Base-by-base conservation (phyloP, 2,113 vertebrate genomes). In the Myrmecobius fasciatus region DNA sequence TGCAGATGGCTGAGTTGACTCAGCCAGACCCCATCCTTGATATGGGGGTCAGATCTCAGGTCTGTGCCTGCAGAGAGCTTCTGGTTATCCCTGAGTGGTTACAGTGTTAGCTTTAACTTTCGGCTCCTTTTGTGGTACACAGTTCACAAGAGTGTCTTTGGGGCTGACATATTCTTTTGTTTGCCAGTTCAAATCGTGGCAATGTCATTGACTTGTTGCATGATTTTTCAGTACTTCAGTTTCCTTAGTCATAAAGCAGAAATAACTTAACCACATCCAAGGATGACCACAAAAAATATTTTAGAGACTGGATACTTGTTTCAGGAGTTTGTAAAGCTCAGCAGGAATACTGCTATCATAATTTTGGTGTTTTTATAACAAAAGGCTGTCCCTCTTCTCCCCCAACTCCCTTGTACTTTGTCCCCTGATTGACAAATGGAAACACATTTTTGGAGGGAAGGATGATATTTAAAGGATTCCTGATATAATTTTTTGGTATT, bases 221-320 rank as follows among this genome's bases (percentile, higher is more conserved):
- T 0, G 1, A 4, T 60, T 3, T 0, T 25, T 26, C 11, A 6
- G 0, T 91, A 47, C 49, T 25, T 90, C 26, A 0, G 88, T 88
- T 94, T 92, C 88, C 53, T 92, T 17, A 91, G 90, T 67, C 92
- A 48, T 92, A 43, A 91, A 48, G 46, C 92, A 8, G 54, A 56
- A 90, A 91, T 43, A 48, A 11, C 92, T 28, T 89, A 83, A 83
- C 43, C 20, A 83, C 7, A 83, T 90, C 51, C 52, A 89, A n/a
- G 93, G 24, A 54, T 54, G 20, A 14, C n/a, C 91, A 24, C n/a
- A 6, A 14, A 94, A 88, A 48, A 36, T 7, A 8, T 20, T 25
- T 31, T 43, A 67, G 90, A 89, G 52, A 52, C 75, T 46, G 0
- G 20, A n/a, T 47, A 51, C 25, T 46, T 6, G 31, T 11, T 60